phyloP scores from a whole-genome alignment of 2,888 invertebrate genomes.

The Lordiphosa andalusiaca region DNA sequence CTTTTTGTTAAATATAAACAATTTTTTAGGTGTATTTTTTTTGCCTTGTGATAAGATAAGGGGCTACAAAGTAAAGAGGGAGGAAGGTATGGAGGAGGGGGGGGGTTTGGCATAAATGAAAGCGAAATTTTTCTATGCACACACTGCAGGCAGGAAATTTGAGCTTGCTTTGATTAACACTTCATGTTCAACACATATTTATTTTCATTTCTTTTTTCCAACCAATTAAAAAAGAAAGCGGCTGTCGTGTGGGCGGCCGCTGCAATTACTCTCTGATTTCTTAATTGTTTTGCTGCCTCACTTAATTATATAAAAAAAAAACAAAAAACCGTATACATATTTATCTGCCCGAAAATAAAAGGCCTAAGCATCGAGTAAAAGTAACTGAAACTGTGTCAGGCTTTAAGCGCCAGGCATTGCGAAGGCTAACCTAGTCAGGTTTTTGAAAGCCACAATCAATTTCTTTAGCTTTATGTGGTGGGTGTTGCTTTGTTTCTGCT shows the following conservation, averaged over 20 bases:
- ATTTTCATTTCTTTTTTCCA: conserved; percentile 3
- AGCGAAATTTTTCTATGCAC: too few relatives aligned
- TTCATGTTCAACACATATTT: too few relatives aligned
- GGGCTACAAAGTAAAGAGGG: not conserved
- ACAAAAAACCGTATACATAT: too few relatives aligned
- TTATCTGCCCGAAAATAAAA: conserved; percentile 5
- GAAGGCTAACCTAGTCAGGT: conserved; percentile 44
- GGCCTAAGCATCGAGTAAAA: conserved; percentile 24
- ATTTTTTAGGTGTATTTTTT: conserved; percentile 14
- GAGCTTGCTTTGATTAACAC: too few relatives aligned
- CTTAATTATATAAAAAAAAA: not conserved
- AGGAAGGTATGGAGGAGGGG: too few relatives aligned
- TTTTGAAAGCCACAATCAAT: conserved; percentile 13
- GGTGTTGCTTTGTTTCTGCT: conserved; percentile 52
- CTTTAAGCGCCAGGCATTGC: conserved; percentile 54
- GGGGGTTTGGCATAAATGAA: too few relatives aligned
- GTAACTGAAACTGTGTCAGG: conserved; percentile 54
- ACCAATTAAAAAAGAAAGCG: conserved; percentile 31
- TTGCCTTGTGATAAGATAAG: conserved; percentile 11
- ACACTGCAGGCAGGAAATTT: too few relatives aligned
- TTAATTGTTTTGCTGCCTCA: conserved; percentile 31
- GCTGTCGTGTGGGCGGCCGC: conserved; percentile 23
- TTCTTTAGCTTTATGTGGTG: conserved; percentile 43
- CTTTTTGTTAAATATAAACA: conserved; percentile 41
- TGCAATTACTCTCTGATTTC: conserved; percentile 35